Base-by-base conservation (phyloP, 1,140 invertebrate genomes). In the Philopotamus ludificatus region DNA sequence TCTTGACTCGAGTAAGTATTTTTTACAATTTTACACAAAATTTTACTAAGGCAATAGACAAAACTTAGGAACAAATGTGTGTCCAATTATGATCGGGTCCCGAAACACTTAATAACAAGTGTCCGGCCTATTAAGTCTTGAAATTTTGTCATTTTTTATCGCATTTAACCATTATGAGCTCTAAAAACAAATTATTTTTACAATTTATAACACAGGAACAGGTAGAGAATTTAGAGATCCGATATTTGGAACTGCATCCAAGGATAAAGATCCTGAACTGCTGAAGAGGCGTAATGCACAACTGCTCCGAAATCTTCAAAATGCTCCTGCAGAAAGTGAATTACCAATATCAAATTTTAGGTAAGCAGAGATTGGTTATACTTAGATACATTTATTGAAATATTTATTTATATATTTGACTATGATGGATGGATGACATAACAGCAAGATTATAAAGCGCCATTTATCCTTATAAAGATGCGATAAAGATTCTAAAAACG, bases 311-410 rank as follows among this genome's bases (percentile, higher is more conserved):
- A 51, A 22, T 55, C 42, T 60, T 7, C 1, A 71, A 22, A 62
- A 68, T 26, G 73, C 72, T 60, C 26, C 58, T 9, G 63, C 70
- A 20, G 75, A 73, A 62, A 34, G 65, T 28, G 18, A 69, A 16
- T 68, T 78, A 45, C 76, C 75, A 28, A 75, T 77, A 41, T 68
- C 73, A 10, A 51, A 71, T 41, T 73, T 62, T 49, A 74, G 72
- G 75, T 77, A 71, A 73, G 68, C 63, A 22, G 63, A 16, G 50
- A 28, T 41, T 34, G 60, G 20, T 26, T 21, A 12, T 1, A 57
- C 42, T 57, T 53, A 3, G 23, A 2, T 49, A 2, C 47, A 21
- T 21, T 12, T 21, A 49, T 2, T 49, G 20, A 49, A 49, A 49
- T 18, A 4, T 3, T 49, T 49, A 49, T 2, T 12, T 49, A 1